Evolutionary conservation across 2,113 vertebrate species (phyloP), one percentile per base, ranked within the genome.

Genomic region (Spilogale gracilis): DNA sequence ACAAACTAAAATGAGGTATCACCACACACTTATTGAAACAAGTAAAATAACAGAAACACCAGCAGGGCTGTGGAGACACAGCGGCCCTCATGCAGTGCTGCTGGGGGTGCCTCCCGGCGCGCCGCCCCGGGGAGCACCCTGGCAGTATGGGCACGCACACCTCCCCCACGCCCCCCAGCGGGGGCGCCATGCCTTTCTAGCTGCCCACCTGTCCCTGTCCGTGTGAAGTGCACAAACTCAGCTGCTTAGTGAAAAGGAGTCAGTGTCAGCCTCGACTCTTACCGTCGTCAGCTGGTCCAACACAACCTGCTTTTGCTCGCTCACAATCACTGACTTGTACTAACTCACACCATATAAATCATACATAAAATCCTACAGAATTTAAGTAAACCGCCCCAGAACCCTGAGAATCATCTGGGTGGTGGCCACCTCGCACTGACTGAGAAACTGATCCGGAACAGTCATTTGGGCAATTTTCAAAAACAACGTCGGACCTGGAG

Each of bases 91-190:
- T 2, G 5, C 54, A 3, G 0, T 5, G 20, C 16, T 11, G 25
- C 6, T 25, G 23, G 17, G 4, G n/a, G n/a, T 5, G 56, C 4
- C 21, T 2, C 9, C 10, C 0, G 58, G 25, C 16, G 0, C n/a
- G 45, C 25, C 48, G n/a, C 25, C 43, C 21, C 16, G 58, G 4
- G 45, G 5, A 45, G 45, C 45, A 23, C 48, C 12, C 2, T 9
- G 56, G n/a, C 27, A 23, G 12, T 11, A n/a, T 25, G 32, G 12
- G 1, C 27, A 5, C 5, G 18, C 30, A 67, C n/a, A 25, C 50
- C 9, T 6, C 1, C 6, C 52, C 63, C 4, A 12, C 2, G 21
- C 9, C 11, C 65, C 32, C 2, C 16, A 60, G 43, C 14, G 11
- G 17, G 30, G 32, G 9, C 32, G 6, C 21, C 17, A 16, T 2